phyloP scores from a whole-genome alignment of 2,113 vertebrate genomes.

The Recurvirostra avosetta region DNA sequence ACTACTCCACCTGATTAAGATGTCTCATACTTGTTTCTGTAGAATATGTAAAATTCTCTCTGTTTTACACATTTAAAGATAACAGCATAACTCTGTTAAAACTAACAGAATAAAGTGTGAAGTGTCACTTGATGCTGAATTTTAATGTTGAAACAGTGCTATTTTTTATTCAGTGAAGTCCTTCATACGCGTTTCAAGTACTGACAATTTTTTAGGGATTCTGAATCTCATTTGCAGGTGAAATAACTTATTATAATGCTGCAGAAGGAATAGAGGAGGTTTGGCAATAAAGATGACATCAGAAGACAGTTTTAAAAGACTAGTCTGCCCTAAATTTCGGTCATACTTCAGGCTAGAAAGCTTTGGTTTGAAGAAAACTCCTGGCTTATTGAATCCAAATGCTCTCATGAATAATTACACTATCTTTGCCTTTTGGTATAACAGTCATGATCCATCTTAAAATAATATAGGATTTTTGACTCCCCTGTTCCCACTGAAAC shows the following conservation, averaged over 20 bases:
- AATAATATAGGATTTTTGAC: background rate
- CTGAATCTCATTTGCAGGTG: constrained; percentile 29
- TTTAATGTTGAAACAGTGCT: constrained; percentile 44
- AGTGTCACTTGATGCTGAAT: constrained; percentile 63
- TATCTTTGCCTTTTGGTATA: background rate
- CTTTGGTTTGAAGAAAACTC: background rate
- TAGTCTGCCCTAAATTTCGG: background rate
- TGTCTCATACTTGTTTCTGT: constrained; percentile 42
- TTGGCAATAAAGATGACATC: background rate
- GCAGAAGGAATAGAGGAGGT: background rate
- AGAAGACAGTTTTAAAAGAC: background rate
- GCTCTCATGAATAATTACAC: background rate
- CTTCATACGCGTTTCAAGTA: constrained; percentile 25
- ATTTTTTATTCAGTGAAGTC: constrained; percentile 41
- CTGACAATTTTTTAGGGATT: background rate
- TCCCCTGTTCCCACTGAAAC: background rate
- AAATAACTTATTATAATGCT: background rate
- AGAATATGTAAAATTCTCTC: constrained; percentile 25
- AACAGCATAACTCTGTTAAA: constrained; percentile 51
- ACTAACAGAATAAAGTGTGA: constrained; percentile 68
- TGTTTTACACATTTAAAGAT: constrained; percentile 28
- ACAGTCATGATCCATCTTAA: background rate
- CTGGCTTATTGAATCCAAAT: background rate
- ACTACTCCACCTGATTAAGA: constrained; percentile 61
- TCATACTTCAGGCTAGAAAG: background rate